Percentiles rank a stretch among this genome's conserved stretches.
Conservation (phyloP, 2,888 invertebrate genomes). For the Petrolisthes cinctipes region DNA sequence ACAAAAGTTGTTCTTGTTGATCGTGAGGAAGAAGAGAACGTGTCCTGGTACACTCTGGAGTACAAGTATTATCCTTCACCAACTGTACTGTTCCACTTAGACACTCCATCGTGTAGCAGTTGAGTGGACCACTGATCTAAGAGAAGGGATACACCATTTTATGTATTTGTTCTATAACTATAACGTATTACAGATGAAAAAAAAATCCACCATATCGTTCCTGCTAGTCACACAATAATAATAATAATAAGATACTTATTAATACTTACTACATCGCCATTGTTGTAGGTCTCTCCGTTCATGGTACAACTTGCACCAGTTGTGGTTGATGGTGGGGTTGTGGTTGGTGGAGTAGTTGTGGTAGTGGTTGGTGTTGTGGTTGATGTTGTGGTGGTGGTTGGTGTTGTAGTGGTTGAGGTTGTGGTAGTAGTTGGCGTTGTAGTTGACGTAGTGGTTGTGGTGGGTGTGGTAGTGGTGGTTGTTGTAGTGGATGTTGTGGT, state of each 20-base stretch:
- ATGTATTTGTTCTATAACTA: too few relatives aligned
- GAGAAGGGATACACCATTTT: too few relatives aligned
- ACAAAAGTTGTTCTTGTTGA: neutral
- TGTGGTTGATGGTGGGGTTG: too few relatives aligned
- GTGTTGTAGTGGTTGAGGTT: neutral
- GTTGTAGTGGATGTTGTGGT: neutral
- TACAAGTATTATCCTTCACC: neutral
- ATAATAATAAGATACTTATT: too few relatives aligned
- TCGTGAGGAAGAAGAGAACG: neutral
- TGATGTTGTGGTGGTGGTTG: neutral
- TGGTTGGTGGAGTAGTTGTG: too few relatives aligned
- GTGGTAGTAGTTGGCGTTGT: neutral
- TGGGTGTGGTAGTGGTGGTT: neutral
- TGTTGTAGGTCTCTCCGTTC: too few relatives aligned
- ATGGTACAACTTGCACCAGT: too few relatives aligned
- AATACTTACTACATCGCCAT: too few relatives aligned
- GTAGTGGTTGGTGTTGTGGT: too few relatives aligned
- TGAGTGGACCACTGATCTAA: neutral
- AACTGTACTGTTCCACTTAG: neutral
- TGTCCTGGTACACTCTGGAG: neutral
- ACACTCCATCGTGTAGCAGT: neutral
- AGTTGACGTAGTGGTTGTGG: neutral
- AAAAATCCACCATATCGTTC: too few relatives aligned
- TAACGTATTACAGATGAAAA: too few relatives aligned
- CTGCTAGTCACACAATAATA: too few relatives aligned